Base-by-base conservation (phyloP, 1,140 invertebrate species). In the Homalodisca vitripennis region DNA sequence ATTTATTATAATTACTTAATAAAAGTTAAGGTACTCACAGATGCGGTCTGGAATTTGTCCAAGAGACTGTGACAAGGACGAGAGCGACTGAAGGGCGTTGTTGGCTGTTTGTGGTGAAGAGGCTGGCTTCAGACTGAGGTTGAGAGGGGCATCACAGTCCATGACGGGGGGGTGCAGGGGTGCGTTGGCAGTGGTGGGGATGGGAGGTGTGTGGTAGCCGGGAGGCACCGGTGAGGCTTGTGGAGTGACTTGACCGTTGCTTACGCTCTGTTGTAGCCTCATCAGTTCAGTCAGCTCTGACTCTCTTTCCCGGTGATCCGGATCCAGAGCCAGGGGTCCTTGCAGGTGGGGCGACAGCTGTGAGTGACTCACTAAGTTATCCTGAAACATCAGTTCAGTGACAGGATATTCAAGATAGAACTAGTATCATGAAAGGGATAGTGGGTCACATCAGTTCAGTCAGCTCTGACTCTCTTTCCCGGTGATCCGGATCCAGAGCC, bases 361-460 rank as follows among this genome's bases (percentile, higher is more conserved):
- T 41, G 34, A 10, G 34, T 6, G 34, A 6, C 34, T 41, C 34
- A n/a, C n/a, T n/a, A n/a, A n/a, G n/a, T n/a, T n/a, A n/a, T n/a
- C n/a, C n/a, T n/a, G n/a, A n/a, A n/a, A n/a, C n/a, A n/a, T n/a
- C n/a, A n/a, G n/a, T n/a, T n/a, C n/a, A n/a, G n/a, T n/a, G n/a
- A n/a, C n/a, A n/a, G n/a, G n/a, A n/a, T n/a, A n/a, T n/a, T n/a
- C n/a, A n/a, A n/a, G n/a, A n/a, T n/a, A n/a, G n/a, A n/a, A n/a
- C n/a, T n/a, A n/a, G n/a, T n/a, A n/a, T n/a, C n/a, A n/a, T n/a
- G n/a, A n/a, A n/a, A n/a, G n/a, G n/a, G n/a, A n/a, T n/a, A n/a
- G n/a, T n/a, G n/a, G n/a, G 77, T 76, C 91, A 90, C 71, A 92
- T 92, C 67, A 92, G 88, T 76, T 92, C 90, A 27, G 92, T 10